Evolutionary conservation across 92 coral and sea anemone species (phyloP), one percentile per base, ranked within the genome.

Genomic region (Porites rus): DNA sequence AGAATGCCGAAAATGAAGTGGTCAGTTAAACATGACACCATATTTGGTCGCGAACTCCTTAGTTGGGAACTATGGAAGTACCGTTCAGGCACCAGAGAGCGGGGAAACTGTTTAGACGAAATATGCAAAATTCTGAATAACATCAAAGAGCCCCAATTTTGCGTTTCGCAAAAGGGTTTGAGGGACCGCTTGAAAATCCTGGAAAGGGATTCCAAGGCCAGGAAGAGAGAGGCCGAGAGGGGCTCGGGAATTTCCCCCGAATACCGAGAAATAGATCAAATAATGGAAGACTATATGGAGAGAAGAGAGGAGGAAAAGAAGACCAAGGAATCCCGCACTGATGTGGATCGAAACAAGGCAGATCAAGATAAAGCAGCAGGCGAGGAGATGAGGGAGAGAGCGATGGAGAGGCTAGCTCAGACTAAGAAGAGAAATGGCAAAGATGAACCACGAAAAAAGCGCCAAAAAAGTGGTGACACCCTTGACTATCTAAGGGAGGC

Each of bases 61-160:
- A 22, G 28, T 25, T 25, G 28, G 28, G 28, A 25, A 25, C 2
- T 25, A 1, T 25, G 28, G 28, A 25, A 25, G 28, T 25, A 25
- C 28, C 28, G 2, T 25, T 25, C 28, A 25, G 28, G 28, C 51
- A 74, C 78, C 80, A 69, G 88, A 65, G 88, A 88, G 63, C 78
- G 82, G 71, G 91, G 91, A 8, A 71, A 74, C 67, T 88, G 91
- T 75, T 64, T 82, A 56, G 88, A 88, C 28, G 73, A 73, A 82
- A 82, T 75, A 43, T 69, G 67, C 25, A 56, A 88, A 43, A 67
- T 69, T 51, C 88, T 88, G 21, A 88, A 88, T 77, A 70, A 88
- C 13, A 64, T 88, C 53, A 54, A 75, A 43, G 80, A 82, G 60
- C 80, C 92, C 31, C 31, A 19, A 12, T 88, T 88, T 76, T 17